Percentiles rank a stretch among this genome's conserved stretches.
These are phyloP conservation scores for Spilogale gracilis DNA, from an alignment of 2,113 vertebrate species.

Conservation along the genomic window DNA sequence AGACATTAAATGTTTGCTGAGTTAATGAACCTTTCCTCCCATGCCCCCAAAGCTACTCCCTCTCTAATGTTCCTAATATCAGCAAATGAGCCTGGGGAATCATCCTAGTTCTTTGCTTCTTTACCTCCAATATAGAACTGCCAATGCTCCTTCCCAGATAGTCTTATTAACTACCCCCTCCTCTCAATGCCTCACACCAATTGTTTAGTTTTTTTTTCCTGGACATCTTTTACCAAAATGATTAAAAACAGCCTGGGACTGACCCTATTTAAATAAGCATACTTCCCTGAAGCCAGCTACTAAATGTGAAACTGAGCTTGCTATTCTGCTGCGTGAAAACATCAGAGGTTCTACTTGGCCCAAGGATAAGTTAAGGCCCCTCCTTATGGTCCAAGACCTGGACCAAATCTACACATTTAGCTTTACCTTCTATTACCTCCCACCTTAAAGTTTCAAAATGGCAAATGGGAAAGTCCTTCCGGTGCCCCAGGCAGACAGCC, in stretches of 20 bases:
- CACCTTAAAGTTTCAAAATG: background rate
- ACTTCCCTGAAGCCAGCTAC: background rate
- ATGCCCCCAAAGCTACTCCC: background rate
- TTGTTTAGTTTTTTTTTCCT: background rate
- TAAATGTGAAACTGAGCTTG: background rate
- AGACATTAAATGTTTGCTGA: background rate
- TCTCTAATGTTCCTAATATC: background rate
- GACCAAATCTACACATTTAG: background rate
- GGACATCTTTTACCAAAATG: background rate
- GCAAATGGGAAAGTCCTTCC: background rate
- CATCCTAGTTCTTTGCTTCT: background rate
- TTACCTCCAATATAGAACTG: background rate
- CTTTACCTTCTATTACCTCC: background rate
- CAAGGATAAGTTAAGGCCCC: background rate
- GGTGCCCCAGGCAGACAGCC: background rate
- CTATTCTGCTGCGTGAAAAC: background rate
- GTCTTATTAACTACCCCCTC: no score
- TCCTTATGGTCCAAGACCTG: background rate
- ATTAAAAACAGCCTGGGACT: background rate
- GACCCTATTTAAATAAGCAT: background rate
- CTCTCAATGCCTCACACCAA: background rate
- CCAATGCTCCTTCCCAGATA: background rate
- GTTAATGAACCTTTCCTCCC: background rate
- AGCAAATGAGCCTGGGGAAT: background rate
- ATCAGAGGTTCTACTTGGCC: background rate